These are phyloP conservation scores for Oncorhynchus mykiss DNA, from an alignment of 2,113 vertebrate genomes.

Conservation along the genomic window DNA sequence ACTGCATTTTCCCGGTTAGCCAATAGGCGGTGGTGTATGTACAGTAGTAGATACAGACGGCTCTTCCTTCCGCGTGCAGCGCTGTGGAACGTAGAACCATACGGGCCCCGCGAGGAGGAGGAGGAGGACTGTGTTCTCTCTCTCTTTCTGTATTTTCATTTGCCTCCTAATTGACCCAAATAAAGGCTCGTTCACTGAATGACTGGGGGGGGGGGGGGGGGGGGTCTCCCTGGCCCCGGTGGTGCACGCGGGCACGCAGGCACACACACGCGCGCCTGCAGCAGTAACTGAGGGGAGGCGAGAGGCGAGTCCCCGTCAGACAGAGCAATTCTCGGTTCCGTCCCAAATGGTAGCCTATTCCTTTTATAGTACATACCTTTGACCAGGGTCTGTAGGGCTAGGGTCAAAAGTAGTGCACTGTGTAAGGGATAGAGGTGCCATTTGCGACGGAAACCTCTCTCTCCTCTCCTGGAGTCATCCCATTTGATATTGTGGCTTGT, in stretches of 20 bases:
- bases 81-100: neutral
- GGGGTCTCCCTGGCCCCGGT: slow-evolving; percentile 59
- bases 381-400: no score
- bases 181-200: slow-evolving; percentile 69
- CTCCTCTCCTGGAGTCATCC: slow-evolving; percentile 64
- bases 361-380: neutral
- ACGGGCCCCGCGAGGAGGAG: slow-evolving; percentile 14
- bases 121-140: slow-evolving; percentile 18
- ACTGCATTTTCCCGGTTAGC: slow-evolving; percentile 22
- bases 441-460: neutral
- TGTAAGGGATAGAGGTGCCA: no score
- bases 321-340: slow-evolving; percentile 13
- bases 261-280: slow-evolving; percentile 8
- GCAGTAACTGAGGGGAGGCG: neutral
- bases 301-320: slow-evolving; percentile 40
- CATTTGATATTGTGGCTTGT: slow-evolving; percentile 71
- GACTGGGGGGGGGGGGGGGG: slow-evolving; percentile 27
- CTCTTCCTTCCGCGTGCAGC: slow-evolving; percentile 11
- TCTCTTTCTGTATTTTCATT: slow-evolving; percentile 70
- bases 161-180: slow-evolving; percentile 86
- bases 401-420: no score
- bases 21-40: slow-evolving; percentile 39
- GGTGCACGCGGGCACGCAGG: slow-evolving; percentile 34
- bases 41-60: slow-evolving; percentile 11
- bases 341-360: no score